Percentiles rank a stretch among this genome's conserved stretches.
These are phyloP conservation scores for Mesembrinibis cayennensis DNA, from an alignment of 2,113 vertebrate genomes.

Conservation along the genomic window DNA sequence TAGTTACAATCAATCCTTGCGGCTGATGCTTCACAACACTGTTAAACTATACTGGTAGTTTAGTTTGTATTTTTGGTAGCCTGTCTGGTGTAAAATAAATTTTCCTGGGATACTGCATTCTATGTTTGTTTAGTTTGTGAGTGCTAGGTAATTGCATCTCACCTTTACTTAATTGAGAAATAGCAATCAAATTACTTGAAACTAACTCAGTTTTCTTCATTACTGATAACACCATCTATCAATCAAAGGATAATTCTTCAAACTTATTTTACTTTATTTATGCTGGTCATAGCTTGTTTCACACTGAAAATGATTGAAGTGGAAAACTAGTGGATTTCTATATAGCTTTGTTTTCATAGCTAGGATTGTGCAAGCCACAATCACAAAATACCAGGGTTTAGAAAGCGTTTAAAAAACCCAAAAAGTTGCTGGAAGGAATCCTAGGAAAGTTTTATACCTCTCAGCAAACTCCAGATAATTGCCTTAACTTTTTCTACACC, in stretches of 20 bases:
- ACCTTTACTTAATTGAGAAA: background rate
- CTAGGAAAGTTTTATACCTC: background rate
- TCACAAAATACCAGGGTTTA: background rate
- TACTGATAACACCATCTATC: background rate
- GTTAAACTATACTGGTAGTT: background rate
- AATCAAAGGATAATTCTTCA: background rate
- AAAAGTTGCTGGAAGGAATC: background rate
- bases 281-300: background rate
- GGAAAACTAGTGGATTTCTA: background rate
- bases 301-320: background rate
- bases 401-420: background rate
- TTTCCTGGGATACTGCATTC: background rate
- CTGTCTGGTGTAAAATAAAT: background rate
- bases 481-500: background rate
- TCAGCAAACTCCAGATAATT: background rate
- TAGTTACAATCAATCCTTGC: background rate
- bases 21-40: background rate
- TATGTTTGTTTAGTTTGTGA: background rate
- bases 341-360: background rate
- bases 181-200: background rate
- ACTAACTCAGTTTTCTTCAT: background rate
- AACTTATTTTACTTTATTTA: background rate
- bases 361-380: background rate
- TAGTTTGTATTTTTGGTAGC: background rate
- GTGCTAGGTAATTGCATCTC: background rate